Evolutionary conservation across 2,888 invertebrate species (phyloP).

Genomic region (Nomada fucata): DNA sequence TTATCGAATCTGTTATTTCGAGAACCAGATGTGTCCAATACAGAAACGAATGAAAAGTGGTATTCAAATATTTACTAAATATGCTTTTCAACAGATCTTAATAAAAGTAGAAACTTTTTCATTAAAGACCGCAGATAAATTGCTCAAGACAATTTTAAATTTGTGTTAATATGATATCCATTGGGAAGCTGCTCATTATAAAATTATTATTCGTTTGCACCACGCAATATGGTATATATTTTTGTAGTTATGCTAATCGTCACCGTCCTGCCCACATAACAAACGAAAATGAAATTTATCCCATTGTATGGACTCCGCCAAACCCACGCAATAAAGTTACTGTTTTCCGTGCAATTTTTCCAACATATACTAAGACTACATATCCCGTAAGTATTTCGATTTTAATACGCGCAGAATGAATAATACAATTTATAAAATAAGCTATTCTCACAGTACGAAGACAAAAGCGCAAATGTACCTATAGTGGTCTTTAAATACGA

Average conservation of each 20-base stretch:
- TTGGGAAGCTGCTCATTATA: background rate
- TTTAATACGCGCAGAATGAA: background rate
- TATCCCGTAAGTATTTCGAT: constrained; percentile 74
- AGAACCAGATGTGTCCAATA: constrained; percentile 71
- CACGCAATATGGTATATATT: background rate
- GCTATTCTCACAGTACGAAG: constrained; percentile 76
- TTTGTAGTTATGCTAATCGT: constrained; percentile 75
- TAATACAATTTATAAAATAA: background rate
- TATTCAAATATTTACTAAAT: constrained; percentile 48
- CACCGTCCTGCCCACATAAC: constrained; percentile 76
- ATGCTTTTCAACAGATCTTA: too few species aligned
- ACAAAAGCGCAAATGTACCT: constrained; percentile 76
- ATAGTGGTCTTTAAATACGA: constrained; percentile 82
- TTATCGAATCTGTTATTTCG: constrained; percentile 77
- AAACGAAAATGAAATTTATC: constrained; percentile 73
- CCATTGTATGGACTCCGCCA: constrained; percentile 79
- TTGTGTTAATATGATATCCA: too few species aligned
- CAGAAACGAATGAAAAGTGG: constrained; percentile 76
- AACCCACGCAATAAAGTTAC: constrained; percentile 79
- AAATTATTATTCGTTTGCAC: background rate
- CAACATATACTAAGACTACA: constrained; percentile 76
- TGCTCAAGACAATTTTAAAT: too few species aligned
- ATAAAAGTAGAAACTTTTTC: too few species aligned
- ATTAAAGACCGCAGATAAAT: too few species aligned
- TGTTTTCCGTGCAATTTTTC: constrained; percentile 78